Conservation (phyloP, 2,113 vertebrate genomes). For the Machaerirhynchus nigripectus region DNA sequence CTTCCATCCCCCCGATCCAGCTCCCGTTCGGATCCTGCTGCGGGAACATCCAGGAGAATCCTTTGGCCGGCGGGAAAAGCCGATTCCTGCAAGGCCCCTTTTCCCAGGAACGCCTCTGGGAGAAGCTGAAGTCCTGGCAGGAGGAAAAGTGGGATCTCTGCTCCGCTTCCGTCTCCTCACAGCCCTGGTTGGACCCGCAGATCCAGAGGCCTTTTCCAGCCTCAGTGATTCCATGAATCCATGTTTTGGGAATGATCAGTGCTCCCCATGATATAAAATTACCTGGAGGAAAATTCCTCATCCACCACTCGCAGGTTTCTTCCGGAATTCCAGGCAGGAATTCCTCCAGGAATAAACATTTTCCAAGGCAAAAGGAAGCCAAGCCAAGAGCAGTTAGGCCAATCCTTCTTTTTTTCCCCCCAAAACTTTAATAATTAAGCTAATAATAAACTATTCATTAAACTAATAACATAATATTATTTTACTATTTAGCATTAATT, state of each 20-base stretch:
- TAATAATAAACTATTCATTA: neutral
- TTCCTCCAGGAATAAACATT: conserved; percentile 14
- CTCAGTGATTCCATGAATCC: neutral
- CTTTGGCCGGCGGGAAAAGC: neutral
- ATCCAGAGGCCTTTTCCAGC: neutral
- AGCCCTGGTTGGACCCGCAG: neutral
- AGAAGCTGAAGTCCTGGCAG: neutral
- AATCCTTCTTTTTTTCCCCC: neutral
- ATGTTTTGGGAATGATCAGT: neutral
- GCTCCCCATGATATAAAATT: neutral
- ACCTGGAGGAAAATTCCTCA: neutral
- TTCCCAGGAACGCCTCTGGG: neutral
- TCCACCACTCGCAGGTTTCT: neutral
- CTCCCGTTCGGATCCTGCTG: neutral
- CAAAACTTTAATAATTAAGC: neutral
- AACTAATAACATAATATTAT: neutral
- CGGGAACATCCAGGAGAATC: neutral
- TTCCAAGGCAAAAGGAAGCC: neutral
- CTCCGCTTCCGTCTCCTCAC: neutral
- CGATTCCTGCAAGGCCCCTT: neutral
- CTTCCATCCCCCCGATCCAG: neutral
- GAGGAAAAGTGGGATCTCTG: neutral
- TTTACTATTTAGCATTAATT: neutral
- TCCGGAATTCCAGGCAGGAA: neutral
- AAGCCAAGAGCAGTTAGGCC: neutral